These are phyloP conservation scores for Solenopsis fugax DNA, from an alignment of 1,140 invertebrate species.

Conservation along the genomic window DNA sequence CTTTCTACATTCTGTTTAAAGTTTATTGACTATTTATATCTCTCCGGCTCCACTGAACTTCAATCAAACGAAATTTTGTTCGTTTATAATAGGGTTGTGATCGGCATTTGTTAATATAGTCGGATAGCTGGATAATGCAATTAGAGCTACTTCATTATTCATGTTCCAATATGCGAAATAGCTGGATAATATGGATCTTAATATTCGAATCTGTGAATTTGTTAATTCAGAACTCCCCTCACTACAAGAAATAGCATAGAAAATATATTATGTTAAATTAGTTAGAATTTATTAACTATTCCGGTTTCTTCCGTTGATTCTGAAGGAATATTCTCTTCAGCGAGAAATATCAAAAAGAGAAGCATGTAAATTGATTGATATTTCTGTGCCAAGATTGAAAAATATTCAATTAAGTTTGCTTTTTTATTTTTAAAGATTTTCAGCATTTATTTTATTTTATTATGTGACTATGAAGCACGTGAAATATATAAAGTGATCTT, in stretches of 20 bases:
- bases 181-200: not conserved
- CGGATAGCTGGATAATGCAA: not conserved
- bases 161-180: not conserved
- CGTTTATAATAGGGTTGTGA: not conserved
- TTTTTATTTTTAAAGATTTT: not conserved
- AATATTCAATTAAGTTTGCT: not conserved
- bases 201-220: not conserved
- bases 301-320: not conserved
- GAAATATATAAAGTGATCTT: not conserved
- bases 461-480: not conserved
- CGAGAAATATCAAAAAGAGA: not conserved
- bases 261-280: not conserved
- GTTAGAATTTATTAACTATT: conserved; percentile 4
- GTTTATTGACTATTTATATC: conserved; percentile 2
- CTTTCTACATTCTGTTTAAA: conserved; percentile 23
- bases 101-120: conserved; percentile 2
- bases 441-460: not conserved
- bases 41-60: not conserved
- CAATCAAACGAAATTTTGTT: not conserved
- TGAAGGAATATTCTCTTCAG: not conserved
- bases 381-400: not conserved
- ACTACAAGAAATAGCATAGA: not conserved
- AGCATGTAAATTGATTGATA: not conserved
- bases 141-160: not conserved
- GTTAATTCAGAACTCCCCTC: not conserved